Evolutionary conservation across 2,113 vertebrate species (phyloP).

Genomic region (Oncorhynchus keta): DNA sequence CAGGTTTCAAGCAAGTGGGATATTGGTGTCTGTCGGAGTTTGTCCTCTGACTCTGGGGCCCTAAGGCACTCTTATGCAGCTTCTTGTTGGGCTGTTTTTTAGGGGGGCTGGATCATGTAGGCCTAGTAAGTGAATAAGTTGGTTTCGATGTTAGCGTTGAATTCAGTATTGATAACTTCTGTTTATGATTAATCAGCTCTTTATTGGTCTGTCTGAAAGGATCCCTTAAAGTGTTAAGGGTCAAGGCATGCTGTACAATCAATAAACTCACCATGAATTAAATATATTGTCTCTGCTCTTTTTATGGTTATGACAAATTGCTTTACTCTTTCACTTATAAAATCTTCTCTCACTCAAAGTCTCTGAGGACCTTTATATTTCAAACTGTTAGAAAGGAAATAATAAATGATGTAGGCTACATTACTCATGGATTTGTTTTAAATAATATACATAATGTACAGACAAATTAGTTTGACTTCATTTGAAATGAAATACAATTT

Average conservation of each 20-base stretch:
- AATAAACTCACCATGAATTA: constrained; percentile 85
- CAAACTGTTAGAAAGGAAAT: too few relatives aligned
- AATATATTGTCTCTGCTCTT: not conserved
- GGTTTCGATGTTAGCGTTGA: constrained; percentile 62
- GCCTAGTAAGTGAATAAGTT: constrained; percentile 5
- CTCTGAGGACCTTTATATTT: too few relatives aligned
- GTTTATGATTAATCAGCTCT: constrained; percentile 73
- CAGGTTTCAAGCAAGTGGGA: not conserved
- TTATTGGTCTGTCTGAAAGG: constrained; percentile 73
- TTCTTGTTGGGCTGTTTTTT: not conserved
- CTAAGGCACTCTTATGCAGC: not conserved
- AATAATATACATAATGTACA: not conserved
- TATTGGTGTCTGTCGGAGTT: not conserved
- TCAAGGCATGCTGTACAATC: constrained; percentile 80
- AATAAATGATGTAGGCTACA: too few relatives aligned
- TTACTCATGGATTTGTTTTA: too few relatives aligned
- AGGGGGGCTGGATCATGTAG: not conserved
- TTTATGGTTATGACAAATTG: not conserved
- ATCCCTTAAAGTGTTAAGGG: constrained; percentile 73
- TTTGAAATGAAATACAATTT: not conserved
- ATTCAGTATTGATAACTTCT: constrained; percentile 77
- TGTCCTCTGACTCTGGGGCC: not conserved
- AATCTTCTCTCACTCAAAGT: too few relatives aligned
- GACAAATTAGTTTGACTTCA: not conserved
- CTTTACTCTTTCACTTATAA: too few relatives aligned